Evolutionary conservation across 2,113 vertebrate species (phyloP), one percentile per base, ranked within the genome.

Genomic region (Gorsachius goisagi): DNA sequence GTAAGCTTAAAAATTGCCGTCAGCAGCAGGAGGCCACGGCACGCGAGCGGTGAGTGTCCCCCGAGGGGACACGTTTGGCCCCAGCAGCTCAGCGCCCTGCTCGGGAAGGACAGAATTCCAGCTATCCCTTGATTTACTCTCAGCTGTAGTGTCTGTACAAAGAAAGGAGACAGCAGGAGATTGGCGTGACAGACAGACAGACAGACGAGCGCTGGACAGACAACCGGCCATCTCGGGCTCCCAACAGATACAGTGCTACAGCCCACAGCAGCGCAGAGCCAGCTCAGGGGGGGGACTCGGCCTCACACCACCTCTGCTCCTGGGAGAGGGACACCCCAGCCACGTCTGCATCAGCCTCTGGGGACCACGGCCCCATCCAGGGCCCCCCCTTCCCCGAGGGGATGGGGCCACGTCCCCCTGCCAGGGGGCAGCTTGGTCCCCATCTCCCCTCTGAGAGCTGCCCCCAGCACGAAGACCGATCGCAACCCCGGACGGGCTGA

Each of bases 21-120:
- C 45, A 75, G 92, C 64, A 63, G 85, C 37, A 33, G 39, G 30
- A 87, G 26, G 37, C 11, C 0, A 5, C 37, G 26, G 75, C 78
- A 62, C 13, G 3, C 0, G 2, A 63, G 52, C 15, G 3, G 63
- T 0, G 1, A 1, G 27, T 24, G 24, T 18, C 22, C 73, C 55
- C 12, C 0, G 0, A 37, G 89, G 64, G 64, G 49, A 30, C 2
- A 2, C 2, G 15, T 26, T 30, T 41, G 32, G 62, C 59, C 24
- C 62, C 60, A 26, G 58, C 30, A 64, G 55, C 64, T 45, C 66
- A 15, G 50, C 9, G 4, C 20, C 33, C 56, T 33, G 35, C 33
- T 52, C 2, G 7, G 21, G 5, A 21, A 33, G 41, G 17, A 12
- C 21, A 3, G 24, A 20, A 23, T 32, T 60, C 14, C 74, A 55